Base-by-base conservation (phyloP, 2,888 invertebrate genomes). In the Rhagonycha fulva region DNA sequence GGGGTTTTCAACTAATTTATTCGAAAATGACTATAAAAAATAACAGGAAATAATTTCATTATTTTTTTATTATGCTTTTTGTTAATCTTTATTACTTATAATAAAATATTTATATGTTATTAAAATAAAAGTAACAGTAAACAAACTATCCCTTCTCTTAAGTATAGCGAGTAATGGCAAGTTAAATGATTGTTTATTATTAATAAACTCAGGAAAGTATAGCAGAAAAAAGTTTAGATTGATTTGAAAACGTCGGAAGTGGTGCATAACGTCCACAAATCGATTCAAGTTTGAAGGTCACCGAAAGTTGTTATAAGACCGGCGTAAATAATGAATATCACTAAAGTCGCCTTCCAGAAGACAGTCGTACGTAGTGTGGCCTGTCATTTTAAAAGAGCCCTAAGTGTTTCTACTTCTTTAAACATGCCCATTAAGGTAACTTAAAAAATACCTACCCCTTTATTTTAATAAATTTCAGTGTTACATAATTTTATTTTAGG, bases 341-440 rank as follows among this genome's bases (percentile, higher is more conserved):
- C 61, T 19, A 61, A 30, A 19, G 23, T 23, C 60, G 61, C 60
- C 12, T 10, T 70, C 12, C 24, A 23, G 9, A 60, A 24, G 30
- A 14, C 61, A 23, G 60, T 23, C 3, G 70, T 9, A 9, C 60
- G 28, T 12, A 19, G 62, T 9, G n/a, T 63, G 10, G 71, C 24
- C 30, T n/a, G 14, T n/a, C 47, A n/a, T 12, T 14, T 24, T 14
- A 72, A 61, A 26, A 32, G 68, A 47, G 60, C 12, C 28, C 28
- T 72, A 9, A 68, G 26, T 19, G 14, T 70, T 24, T 26, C 67
- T 66, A 69, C 73, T n/a, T 69, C 47, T 12, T 19, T 67, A 11
- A 75, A 60, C 10, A 75, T 78, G 73, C 73, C 75, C 9, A 47
- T 47, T 14, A 76, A 78, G 70, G 78, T 78, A 62, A 76, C 19